These are phyloP conservation scores for Eustalomyia histrio DNA, from an alignment of 2,888 invertebrate genomes.

Conservation along the genomic window DNA sequence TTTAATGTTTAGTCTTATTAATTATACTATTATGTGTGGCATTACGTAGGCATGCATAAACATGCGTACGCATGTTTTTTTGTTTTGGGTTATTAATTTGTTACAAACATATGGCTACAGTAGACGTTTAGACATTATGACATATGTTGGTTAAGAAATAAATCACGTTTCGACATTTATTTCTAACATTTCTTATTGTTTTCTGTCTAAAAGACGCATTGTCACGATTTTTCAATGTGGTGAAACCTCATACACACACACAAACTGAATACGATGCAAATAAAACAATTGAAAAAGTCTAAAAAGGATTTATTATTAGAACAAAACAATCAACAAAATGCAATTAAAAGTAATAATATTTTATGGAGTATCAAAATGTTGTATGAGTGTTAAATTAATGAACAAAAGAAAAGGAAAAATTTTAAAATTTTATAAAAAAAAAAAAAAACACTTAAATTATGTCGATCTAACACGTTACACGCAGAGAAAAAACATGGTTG, in stretches of 20 bases:
- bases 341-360: neutral
- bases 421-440: too few species aligned
- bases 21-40: neutral
- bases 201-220: slow-evolving; percentile 17
- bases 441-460: too few species aligned
- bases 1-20: neutral
- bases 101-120: neutral
- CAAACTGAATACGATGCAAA: neutral
- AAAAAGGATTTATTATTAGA: slow-evolving; percentile 24
- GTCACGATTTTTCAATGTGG: slow-evolving; percentile 17
- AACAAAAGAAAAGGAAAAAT: too few species aligned
- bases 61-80: slow-evolving; percentile 12
- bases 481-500: too few species aligned
- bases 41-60: slow-evolving; percentile 14
- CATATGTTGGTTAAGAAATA: slow-evolving; percentile 47
- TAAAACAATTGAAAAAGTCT: neutral
- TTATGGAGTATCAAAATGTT: neutral
- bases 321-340: neutral
- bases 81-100: neutral
- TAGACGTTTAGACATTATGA: neutral
- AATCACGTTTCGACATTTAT: slow-evolving; percentile 51
- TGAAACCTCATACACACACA: neutral
- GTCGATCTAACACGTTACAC: too few species aligned
- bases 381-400: too few species aligned
- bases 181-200: neutral